Base-by-base conservation (phyloP, 2,888 invertebrate species). In the Tinea semifulvella region DNA sequence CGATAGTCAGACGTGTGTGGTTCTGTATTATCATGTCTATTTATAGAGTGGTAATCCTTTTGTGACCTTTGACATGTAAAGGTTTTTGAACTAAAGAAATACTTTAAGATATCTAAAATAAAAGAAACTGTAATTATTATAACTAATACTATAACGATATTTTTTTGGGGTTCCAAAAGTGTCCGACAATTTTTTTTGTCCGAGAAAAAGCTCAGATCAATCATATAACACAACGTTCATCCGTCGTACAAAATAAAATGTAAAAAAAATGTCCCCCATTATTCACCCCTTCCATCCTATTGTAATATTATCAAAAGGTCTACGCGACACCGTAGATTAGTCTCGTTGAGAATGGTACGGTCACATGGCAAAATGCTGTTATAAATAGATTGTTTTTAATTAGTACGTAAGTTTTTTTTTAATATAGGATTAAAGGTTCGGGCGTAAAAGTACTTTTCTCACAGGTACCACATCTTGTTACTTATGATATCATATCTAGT, bases 241-340 rank as follows among this genome's bases (percentile, higher is more conserved):
- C 22, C 40, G 16, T 38, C 19, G 20, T 40, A 40, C 31, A 36
- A 40, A 40, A 20, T 40, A 22, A 40, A 40, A 40, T 40, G 22
- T 17, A 40, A 20, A 40, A 40, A 40, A 40, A 22, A 16, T 40
- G 22, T 40, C 22, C 57, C 65, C 71, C 58, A 74, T 75, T 72
- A 75, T 73, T 65, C 70, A 68, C 72, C 70, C 71, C 71, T 66
- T 65, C 66, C 56, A 69, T 66, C 65, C 66, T 56, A 69, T 73
- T 72, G 73, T 72, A 56, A 55, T 53, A 48, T 53, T 53, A 54
- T 52, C 52, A 55, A 54, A 55, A 53, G 51, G 52, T 56, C 58
- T 62, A 67, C 42, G 47, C 42, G 47, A 47, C 47, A 47, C 28
- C 31, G 28, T 63, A 77, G 77, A 80, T 79, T 80, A 79, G 69